These are phyloP conservation scores for Sesamia inferens DNA, from an alignment of 2,888 invertebrate genomes.

Conservation along the genomic window DNA sequence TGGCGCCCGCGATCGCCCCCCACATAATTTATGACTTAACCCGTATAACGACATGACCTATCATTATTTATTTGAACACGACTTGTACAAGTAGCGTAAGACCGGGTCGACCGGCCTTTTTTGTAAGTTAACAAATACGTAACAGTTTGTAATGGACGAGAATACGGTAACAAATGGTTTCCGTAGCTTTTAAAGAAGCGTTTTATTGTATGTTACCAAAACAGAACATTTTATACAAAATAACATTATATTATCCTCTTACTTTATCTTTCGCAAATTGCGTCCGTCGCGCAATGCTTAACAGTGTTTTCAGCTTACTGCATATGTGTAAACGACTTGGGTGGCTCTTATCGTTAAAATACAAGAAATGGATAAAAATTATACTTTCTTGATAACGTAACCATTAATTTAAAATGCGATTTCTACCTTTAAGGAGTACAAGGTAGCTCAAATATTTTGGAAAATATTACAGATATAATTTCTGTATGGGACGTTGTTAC, in stretches of 20 bases:
- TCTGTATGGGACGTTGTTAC: conserved; percentile 15
- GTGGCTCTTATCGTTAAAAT: conserved; percentile 46
- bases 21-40: conserved; percentile 80
- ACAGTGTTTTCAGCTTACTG: conserved; percentile 39
- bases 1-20: conserved; percentile 75
- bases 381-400: conserved; percentile 31
- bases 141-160: conserved; percentile 31
- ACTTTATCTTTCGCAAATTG: conserved; percentile 40
- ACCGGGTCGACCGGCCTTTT: conserved; percentile 44
- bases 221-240: conserved; percentile 33
- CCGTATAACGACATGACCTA: conserved; percentile 78
- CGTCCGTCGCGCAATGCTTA: conserved; percentile 32
- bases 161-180: conserved; percentile 31
- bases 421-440: conserved; percentile 24
- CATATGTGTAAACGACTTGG: conserved; percentile 41
- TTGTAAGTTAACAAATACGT: conserved; percentile 46
- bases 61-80: conserved; percentile 78
- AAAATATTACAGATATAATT: conserved; percentile 16
- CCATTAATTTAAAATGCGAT: conserved; percentile 4
- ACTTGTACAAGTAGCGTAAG: conserved; percentile 59
- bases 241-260: conserved; percentile 19
- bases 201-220: conserved; percentile 29
- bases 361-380: conserved; percentile 20
- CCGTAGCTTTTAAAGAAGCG: conserved; percentile 34
- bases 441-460: conserved; percentile 26